Percentiles rank a stretch among this genome's conserved stretches.
Evolutionary conservation across 2,113 vertebrate genomes (phyloP).

Genomic region (Psittacus erithacus): DNA sequence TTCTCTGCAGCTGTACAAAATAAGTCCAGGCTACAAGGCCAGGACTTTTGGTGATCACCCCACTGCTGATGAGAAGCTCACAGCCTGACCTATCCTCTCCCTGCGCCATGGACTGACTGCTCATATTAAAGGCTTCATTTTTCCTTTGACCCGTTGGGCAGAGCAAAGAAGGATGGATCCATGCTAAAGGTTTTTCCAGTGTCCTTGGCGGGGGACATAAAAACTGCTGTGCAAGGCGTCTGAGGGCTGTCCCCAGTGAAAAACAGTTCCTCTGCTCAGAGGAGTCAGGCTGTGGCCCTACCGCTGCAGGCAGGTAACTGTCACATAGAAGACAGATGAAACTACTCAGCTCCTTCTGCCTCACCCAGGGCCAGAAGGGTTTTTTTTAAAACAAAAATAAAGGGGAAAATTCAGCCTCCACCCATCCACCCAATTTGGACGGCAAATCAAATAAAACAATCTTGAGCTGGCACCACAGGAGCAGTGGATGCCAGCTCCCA

Average conservation of each 20-base stretch:
- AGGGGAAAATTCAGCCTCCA: conserved; percentile 44
- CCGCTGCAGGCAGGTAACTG: conserved; percentile 35
- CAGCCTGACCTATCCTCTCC: neutral
- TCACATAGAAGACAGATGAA: conserved; percentile 22
- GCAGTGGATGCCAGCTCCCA: conserved; percentile 37
- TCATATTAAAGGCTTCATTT: neutral
- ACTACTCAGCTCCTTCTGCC: conserved; percentile 22
- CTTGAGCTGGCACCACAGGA: conserved; percentile 21
- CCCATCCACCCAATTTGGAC: conserved; percentile 57
- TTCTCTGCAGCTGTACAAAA: neutral
- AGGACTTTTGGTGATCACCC: rapidly evolving
- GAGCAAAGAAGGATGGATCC: neutral
- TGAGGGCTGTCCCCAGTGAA: neutral
- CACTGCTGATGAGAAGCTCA: neutral
- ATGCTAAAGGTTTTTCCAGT: neutral
- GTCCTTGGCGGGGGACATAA: neutral
- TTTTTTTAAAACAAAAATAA: conserved; percentile 61
- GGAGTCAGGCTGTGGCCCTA: neutral
- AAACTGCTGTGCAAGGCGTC: neutral
- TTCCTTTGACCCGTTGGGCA: rapidly evolving
- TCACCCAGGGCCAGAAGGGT: conserved; percentile 61
- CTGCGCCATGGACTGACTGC: rapidly evolving
- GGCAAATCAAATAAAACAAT: conserved; percentile 49
- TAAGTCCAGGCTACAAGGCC: neutral
- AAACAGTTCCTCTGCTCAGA: neutral